A percentile compares a stretch with the other conserved stretches of the same genome.
Conservation (phyloP, 2,113 vertebrate genomes). For the Thomomys bottae region DNA sequence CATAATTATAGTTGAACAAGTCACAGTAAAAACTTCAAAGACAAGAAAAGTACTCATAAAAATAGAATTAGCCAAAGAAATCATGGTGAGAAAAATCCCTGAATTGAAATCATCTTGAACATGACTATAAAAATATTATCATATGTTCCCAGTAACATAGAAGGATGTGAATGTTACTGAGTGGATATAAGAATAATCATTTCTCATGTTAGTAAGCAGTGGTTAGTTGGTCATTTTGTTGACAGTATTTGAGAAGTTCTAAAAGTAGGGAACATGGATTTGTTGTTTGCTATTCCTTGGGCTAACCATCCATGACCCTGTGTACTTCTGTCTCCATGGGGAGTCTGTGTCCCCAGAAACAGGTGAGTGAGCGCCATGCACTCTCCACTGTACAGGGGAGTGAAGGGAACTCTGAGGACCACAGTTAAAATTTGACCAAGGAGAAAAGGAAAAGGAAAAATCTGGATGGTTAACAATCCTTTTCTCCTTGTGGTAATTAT, state of each 20-base stretch:
- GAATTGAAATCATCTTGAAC: neutral
- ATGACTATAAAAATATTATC: neutral
- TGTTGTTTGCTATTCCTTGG: neutral
- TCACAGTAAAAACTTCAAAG: conserved; percentile 42
- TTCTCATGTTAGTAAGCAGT: neutral
- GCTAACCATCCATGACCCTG: neutral
- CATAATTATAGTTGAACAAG: conserved; percentile 28
- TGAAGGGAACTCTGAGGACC: neutral
- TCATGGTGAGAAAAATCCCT: neutral
- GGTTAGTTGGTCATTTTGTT: neutral
- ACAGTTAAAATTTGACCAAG: neutral
- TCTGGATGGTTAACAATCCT: neutral
- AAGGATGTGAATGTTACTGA: neutral
- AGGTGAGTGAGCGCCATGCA: neutral
- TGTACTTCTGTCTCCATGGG: accelerated
- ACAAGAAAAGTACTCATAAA: neutral
- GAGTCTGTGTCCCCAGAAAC: neutral
- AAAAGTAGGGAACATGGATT: neutral
- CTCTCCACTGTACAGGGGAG: neutral
- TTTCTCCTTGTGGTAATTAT: neutral
- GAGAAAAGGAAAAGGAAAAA: neutral
- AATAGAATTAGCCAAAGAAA: neutral
- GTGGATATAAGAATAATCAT: neutral
- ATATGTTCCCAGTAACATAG: accelerated
- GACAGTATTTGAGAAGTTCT: neutral